Evolutionary conservation across 2,113 vertebrate genomes (phyloP).

Genomic region (Abramis brama): DNA sequence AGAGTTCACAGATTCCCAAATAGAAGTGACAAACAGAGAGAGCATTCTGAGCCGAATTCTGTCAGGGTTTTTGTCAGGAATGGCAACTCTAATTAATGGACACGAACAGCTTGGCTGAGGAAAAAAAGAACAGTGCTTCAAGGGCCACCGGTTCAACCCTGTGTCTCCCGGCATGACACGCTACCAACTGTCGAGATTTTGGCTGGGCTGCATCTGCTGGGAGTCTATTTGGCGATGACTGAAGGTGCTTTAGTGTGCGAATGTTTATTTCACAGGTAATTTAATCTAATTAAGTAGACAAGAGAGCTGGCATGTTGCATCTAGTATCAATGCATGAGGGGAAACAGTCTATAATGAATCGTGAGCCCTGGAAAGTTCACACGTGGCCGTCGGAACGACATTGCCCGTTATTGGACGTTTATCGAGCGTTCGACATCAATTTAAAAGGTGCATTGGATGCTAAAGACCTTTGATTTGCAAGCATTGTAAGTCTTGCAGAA

Average conservation of each 20-base stretch:
- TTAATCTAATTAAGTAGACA: conserved; percentile 5
- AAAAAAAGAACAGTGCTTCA: conserved; percentile 57
- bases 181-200: conserved; percentile 13
- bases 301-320: background rate
- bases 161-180: conserved; percentile 49
- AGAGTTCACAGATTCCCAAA: conserved; percentile 69
- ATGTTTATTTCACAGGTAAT: conserved; percentile 40
- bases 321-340: background rate
- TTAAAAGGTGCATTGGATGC: background rate
- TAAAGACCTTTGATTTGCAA: conserved; percentile 19
- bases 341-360: background rate
- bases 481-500: conserved; percentile 50
- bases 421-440: background rate
- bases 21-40: conserved; percentile 67
- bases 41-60: conserved; percentile 67
- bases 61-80: conserved; percentile 67
- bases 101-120: conserved; percentile 50
- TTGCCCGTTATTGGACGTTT: background rate
- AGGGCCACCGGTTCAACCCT: conserved; percentile 65
- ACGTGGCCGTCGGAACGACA: background rate
- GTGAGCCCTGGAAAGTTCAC: background rate
- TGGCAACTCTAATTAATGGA: conserved; percentile 71
- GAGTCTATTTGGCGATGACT: conserved; percentile 5
- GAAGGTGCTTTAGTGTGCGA: background rate
- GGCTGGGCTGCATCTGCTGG: conserved; percentile 7